Evolutionary conservation across 2,113 vertebrate genomes (phyloP), one percentile per base, ranked within the genome.

Genomic region (Tachysurus vachellii): DNA sequence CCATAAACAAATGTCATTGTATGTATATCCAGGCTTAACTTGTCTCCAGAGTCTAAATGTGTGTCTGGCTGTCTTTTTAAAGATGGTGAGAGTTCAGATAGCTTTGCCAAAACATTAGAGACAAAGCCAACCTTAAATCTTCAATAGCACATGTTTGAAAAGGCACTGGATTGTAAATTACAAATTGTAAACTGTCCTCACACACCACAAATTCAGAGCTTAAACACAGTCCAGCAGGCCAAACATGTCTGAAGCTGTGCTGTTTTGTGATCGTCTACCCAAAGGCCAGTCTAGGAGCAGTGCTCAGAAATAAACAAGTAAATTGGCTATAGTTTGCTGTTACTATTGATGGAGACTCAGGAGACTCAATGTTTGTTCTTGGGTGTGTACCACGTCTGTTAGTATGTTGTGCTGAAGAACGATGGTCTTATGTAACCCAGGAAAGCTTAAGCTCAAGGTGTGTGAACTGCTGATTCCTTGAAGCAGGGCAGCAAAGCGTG

Each of bases 121-220:
- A 82, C 44, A 68, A 53, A 47, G 83, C 85, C 83, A 90, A 87
- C 82, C 83, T 88, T 47, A 88, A 89, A 89, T 87, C 82, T 80
- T 70, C 54, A 8, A 54, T 82, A 71, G 86, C 59, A 79, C n/a
- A 87, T 88, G 80, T 86, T 86, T 70, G 80, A 73, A 90, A 54
- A 87, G 73, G 77, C 73, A 36, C 56, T 77, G 61, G 59, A 23
- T 71, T 86, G 68, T 70, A 85, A 84, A 88, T 28, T 59, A 4
- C 44, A 36, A 36, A 36, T 36, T 36, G 36, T 11, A 7, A 84
- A 62, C 66, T n/a, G 53, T 80, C n/a, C 85, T 42, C 54, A 84
- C 42, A 84, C 80, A 82, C 31, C 44, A 84, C 50, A 47, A 86
- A 81, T 88, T 82, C n/a, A 77, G 84, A 16, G 47, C 77, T 83